Conservation (phyloP, 2,113 vertebrate species). For the Alces alces region DNA sequence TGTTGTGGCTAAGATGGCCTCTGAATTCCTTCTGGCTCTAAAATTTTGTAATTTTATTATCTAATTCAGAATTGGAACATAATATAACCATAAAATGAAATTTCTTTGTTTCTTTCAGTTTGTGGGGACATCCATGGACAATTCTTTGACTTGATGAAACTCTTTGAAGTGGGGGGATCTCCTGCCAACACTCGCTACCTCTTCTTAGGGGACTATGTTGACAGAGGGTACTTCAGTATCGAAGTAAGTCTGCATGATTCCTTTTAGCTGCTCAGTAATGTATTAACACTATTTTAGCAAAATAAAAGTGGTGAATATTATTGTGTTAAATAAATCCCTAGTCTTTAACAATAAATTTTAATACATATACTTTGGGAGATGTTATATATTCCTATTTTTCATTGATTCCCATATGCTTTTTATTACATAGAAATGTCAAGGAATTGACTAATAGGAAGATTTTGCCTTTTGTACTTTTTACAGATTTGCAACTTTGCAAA, state of each 20-base stretch:
- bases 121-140: constrained; percentile 99
- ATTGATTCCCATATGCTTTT: not conserved
- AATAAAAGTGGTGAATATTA: not conserved
- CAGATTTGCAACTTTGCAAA: not conserved
- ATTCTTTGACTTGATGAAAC: constrained; percentile 99
- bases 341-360: not conserved
- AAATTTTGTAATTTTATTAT: not conserved
- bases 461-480: not conserved
- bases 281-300: not conserved
- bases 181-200: constrained; percentile 98
- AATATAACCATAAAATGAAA: not conserved
- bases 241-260: constrained; percentile 87
- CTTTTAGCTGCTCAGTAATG: not conserved
- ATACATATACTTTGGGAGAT: not conserved
- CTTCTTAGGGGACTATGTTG: constrained; percentile 98
- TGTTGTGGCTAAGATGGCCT: not conserved
- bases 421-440: not conserved
- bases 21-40: not conserved
- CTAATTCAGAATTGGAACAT: not conserved
- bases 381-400: not conserved
- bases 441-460: not conserved
- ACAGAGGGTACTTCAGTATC: constrained; percentile 99
- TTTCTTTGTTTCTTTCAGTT: constrained; percentile 82
- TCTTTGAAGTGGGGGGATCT: constrained; percentile 98
- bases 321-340: not conserved